Percentiles rank a stretch among this genome's conserved stretches.
These are phyloP conservation scores for Rissa tridactyla DNA, from an alignment of 2,113 vertebrate genomes.

Conservation along the genomic window DNA sequence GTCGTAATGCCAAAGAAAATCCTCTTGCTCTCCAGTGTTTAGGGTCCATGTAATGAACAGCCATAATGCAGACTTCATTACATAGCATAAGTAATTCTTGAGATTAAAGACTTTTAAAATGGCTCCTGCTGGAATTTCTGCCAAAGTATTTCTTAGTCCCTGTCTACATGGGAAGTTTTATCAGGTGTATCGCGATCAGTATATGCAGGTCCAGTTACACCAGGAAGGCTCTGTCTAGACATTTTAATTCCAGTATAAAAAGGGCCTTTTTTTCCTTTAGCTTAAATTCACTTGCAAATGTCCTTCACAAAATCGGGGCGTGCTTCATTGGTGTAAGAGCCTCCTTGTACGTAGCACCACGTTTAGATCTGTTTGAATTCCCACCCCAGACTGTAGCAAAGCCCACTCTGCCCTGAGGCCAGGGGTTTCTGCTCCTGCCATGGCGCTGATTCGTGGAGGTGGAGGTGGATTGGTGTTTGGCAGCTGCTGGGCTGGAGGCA, in stretches of 20 bases:
- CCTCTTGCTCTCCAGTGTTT: not conserved
- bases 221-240: conserved; percentile 43
- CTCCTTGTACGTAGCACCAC: not conserved
- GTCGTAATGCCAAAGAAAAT: not conserved
- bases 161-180: conserved; percentile 38
- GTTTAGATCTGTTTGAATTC: not conserved
- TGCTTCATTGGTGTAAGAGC: not conserved
- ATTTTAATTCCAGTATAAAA: conserved; percentile 1
- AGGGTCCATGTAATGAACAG: not conserved
- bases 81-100: not conserved
- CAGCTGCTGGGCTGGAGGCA: not conserved
- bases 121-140: conserved; percentile 27
- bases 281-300: not conserved
- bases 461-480: not conserved
- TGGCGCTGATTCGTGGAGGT: not conserved
- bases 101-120: conserved; percentile 35
- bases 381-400: not conserved
- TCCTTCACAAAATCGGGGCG: not conserved
- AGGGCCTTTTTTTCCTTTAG: not conserved
- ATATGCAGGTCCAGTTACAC: not conserved
- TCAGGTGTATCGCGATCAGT: not conserved
- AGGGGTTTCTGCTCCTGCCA: not conserved
- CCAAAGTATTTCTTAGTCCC: not conserved
- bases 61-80: conserved; percentile 6
- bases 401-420: fast-evolving